Evolutionary conservation across 2,888 invertebrate genomes (phyloP).

Genomic region (Megastigmus dorsalis): DNA sequence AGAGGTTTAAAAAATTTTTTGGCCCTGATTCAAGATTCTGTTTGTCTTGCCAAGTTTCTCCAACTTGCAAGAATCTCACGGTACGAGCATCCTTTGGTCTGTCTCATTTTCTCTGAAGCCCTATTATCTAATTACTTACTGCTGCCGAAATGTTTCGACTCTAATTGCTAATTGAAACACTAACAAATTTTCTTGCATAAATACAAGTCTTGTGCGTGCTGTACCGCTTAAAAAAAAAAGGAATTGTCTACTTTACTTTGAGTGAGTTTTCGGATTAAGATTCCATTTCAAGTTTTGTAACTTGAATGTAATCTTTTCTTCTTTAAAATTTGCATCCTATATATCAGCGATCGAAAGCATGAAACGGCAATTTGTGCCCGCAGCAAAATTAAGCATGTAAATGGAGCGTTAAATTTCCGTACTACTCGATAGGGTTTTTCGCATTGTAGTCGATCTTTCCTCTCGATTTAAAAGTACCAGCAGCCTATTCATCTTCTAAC

Average conservation of each 20-base stretch:
- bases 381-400: background rate
- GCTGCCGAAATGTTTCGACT: background rate
- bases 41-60: constrained; percentile 43
- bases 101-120: background rate
- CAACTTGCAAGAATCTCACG: constrained; percentile 6
- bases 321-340: no score
- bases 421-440: background rate
- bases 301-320: no score
- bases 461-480: no score
- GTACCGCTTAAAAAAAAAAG: no score
- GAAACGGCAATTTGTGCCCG: background rate
- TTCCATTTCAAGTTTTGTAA: no score
- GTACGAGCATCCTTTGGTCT: background rate
- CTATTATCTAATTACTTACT: constrained; percentile 24
- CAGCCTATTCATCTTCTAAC: no score
- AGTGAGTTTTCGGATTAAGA: no score
- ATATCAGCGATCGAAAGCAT: no score
- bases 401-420: background rate
- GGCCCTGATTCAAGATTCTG: constrained; percentile 30
- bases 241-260: no score
- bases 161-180: background rate
- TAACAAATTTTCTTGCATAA: no score
- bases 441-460: background rate
- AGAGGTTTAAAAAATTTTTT: constrained; percentile 39
- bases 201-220: no score